Evolutionary conservation across 2,888 invertebrate genomes (phyloP).

Genomic region (Hyalella azteca): DNA sequence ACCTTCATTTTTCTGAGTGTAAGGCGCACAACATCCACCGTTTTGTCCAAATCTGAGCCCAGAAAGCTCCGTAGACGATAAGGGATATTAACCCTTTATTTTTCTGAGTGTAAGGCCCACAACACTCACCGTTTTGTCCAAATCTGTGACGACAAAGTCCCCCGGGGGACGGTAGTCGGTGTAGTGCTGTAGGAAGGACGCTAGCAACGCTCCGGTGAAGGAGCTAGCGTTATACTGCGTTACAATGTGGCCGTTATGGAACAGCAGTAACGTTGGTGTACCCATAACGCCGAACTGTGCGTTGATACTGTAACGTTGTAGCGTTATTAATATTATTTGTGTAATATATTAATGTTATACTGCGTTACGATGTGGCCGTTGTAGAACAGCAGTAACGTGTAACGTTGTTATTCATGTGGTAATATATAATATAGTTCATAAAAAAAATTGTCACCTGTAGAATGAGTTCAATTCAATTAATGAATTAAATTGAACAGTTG

Average conservation of each 20-base stretch:
- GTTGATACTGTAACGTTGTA: slow-evolving; percentile 53
- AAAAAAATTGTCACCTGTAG: too few species aligned
- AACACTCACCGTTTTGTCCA: slow-evolving; percentile 48
- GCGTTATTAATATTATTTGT: too few species aligned
- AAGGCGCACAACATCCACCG: too few species aligned
- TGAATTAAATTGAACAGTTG: too few species aligned
- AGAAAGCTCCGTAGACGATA: too few species aligned
- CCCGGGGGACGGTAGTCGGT: slow-evolving; percentile 47
- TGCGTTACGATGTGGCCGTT: slow-evolving; percentile 52
- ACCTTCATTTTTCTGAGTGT: too few species aligned
- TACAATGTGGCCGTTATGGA: slow-evolving; percentile 53
- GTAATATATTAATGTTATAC: slow-evolving; percentile 55
- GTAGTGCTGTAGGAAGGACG: slow-evolving; percentile 51
- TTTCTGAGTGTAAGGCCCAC: too few species aligned
- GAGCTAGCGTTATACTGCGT: slow-evolving; percentile 55
- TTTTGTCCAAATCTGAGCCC: too few species aligned
- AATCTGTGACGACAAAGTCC: slow-evolving; percentile 49
- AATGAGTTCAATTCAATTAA: too few species aligned
- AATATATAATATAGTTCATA: too few species aligned
- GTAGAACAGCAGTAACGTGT: slow-evolving; percentile 55
- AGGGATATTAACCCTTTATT: too few species aligned
- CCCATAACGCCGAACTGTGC: slow-evolving; percentile 58
- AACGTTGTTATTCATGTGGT: too few species aligned
- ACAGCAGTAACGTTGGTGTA: slow-evolving; percentile 55
- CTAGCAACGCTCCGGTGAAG: slow-evolving; percentile 46